A percentile compares a stretch with the other conserved stretches of the same genome.
Evolutionary conservation across 2,888 invertebrate genomes (phyloP).

Genomic region (Pachydiplax longipennis): DNA sequence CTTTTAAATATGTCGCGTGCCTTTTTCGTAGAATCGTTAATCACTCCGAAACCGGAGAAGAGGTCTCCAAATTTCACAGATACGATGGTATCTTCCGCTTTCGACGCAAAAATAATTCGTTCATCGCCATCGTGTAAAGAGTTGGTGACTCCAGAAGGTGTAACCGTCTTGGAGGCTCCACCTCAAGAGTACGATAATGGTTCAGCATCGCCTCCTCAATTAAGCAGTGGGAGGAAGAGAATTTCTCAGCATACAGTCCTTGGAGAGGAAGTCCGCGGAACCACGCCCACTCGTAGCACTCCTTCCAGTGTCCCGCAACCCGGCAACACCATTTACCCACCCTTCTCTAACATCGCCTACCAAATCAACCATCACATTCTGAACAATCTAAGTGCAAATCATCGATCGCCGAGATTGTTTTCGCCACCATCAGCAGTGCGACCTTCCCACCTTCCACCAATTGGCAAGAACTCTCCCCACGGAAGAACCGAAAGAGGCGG

Average conservation of each 20-base stretch:
- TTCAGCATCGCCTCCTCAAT: background rate
- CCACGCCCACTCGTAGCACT: background rate
- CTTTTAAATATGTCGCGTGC: constrained; percentile 73
- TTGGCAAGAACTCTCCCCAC: background rate
- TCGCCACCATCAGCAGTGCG: background rate
- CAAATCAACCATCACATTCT: constrained; percentile 1
- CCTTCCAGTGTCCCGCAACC: background rate
- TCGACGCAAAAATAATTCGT: background rate
- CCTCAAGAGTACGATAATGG: background rate
- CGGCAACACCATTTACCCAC: background rate
- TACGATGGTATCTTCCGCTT: constrained; percentile 57
- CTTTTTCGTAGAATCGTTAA: constrained; percentile 81
- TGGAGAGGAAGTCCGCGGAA: background rate
- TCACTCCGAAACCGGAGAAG: constrained; percentile 67
- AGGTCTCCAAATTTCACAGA: constrained; percentile 60
- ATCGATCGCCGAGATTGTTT: background rate
- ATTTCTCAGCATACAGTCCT: background rate
- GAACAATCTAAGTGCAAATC: background rate
- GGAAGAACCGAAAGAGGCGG: background rate
- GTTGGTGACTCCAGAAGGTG: background rate
- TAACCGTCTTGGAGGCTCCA: background rate
- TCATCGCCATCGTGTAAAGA: background rate
- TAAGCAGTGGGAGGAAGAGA: background rate
- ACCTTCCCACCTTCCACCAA: background rate
- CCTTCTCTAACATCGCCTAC: background rate